These are phyloP conservation scores for Macrotus californicus DNA, from an alignment of 2,113 vertebrate genomes.

Conservation along the genomic window DNA sequence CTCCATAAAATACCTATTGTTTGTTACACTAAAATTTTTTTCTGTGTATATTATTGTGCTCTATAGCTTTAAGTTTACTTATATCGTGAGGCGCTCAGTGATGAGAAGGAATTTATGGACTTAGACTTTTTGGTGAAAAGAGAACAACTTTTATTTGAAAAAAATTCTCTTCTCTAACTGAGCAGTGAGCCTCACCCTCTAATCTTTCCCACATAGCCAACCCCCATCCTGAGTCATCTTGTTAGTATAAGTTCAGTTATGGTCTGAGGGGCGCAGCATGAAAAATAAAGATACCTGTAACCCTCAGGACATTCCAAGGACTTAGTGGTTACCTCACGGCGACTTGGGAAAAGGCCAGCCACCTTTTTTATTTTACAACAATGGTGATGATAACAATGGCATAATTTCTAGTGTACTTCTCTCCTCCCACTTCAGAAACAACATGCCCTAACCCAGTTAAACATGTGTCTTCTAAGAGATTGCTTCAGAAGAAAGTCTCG, in stretches of 20 bases:
- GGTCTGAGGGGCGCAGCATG: not conserved
- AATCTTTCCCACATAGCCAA: not conserved
- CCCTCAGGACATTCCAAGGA: not conserved
- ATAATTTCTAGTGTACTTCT: not conserved
- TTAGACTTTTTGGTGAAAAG: not conserved
- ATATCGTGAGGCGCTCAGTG: not conserved
- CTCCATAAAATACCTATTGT: not conserved
- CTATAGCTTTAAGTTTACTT: not conserved
- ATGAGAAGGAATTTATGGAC: not conserved
- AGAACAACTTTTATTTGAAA: not conserved
- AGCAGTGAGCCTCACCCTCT: not conserved
- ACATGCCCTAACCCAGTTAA: not conserved
- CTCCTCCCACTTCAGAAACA: not conserved
- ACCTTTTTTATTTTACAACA: not conserved
- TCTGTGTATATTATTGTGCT: not conserved
- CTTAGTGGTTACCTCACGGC: not conserved
- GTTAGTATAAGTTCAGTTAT: not conserved
- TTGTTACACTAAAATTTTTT: not conserved
- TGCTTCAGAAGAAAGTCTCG: not conserved
- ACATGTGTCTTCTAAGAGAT: not conserved
- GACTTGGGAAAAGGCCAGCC: not conserved
- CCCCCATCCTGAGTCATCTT: not conserved
- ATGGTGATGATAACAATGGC: not conserved
- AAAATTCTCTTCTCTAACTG: not conserved
- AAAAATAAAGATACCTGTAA: not conserved